Base-by-base conservation (phyloP, 1,140 invertebrate genomes). In the Meloidogyne exigua region DNA sequence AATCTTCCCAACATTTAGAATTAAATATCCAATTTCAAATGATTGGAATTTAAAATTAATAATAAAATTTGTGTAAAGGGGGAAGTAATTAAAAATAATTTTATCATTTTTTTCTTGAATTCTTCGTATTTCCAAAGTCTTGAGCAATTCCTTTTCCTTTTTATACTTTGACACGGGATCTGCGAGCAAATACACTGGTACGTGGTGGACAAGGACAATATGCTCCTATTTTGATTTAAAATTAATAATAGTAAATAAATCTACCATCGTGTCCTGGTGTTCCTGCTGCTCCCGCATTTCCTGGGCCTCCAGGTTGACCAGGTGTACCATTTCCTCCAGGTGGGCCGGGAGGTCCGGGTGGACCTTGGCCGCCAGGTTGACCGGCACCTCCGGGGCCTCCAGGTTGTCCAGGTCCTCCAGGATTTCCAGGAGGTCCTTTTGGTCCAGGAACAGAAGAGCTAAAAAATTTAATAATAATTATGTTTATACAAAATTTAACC, bases 351-450 rank as follows among this genome's bases (percentile, higher is more conserved):
- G 77, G 71, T 62, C 80, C 80, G 10, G 81, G 80, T 13, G 77
- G 80, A 12, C 80, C 80, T 18, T 81, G 75, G 13, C 69, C 39
- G 28, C 72, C 72, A 65, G 72, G 72, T 49, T 73, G 69, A n/a
- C 69, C 69, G 18, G 69, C 39, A 42, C 75, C 32, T 63, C 80
- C 80, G 1, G 79, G 78, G 25, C 42, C 79, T 44, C 78, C 78
- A 28, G 80, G 68, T 12, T 62, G 67, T 7, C 80, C 80, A 25
- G 68, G 39, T 5, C 72, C 18, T 15, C 80, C 80, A 49, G 79
- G 75, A 28, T 78, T 78, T 18, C 81, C 81, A 32, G 62, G 71
- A 10, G 81, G 73, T 66, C 81, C 81, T 64, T 75, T 82, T 42
- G 79, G 78, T 39, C 81, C 81, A 21, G 72, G 69, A 71, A 71